These are phyloP conservation scores for Paraplagusia blochii DNA, from an alignment of 2,113 vertebrate species.

Conservation along the genomic window DNA sequence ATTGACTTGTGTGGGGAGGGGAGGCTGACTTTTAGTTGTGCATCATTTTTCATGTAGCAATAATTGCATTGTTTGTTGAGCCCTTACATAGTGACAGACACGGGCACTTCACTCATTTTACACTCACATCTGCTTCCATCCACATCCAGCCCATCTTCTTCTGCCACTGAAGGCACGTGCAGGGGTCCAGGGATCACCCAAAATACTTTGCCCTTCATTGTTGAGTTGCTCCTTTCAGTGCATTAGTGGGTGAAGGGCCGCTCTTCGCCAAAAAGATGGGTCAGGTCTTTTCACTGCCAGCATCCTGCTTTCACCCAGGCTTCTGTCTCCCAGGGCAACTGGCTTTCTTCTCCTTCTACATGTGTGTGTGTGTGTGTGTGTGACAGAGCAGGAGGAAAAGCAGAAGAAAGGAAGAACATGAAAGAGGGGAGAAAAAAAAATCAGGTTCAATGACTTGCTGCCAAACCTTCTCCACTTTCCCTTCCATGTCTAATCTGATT, in stretches of 20 bases:
- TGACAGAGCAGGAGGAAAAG: slow-evolving; percentile 36
- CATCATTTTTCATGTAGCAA: no score
- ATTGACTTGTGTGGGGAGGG: no score
- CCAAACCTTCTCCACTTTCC: slow-evolving; percentile 71
- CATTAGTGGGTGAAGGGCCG: slow-evolving; percentile 64
- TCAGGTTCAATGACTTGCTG: slow-evolving; percentile 54
- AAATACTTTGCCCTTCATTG: slow-evolving; percentile 76
- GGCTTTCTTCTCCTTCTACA: slow-evolving; percentile 60
- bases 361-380: slow-evolving; percentile 30
- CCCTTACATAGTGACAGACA: slow-evolving; percentile 26
- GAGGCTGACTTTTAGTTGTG: no score
- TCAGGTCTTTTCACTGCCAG: slow-evolving; percentile 71
- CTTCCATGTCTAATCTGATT: slow-evolving; percentile 74
- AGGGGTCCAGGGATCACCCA: slow-evolving; percentile 76
- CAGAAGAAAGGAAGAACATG: slow-evolving; percentile 63
- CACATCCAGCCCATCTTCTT: slow-evolving; percentile 25
- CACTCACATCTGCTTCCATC: slow-evolving; percentile 31
- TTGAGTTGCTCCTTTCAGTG: slow-evolving; percentile 68
- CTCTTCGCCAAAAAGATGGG: slow-evolving; percentile 71
- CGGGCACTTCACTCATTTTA: slow-evolving; percentile 15
- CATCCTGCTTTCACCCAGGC: slow-evolving; percentile 74
- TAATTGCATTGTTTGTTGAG: no score
- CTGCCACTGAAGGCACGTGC: slow-evolving; percentile 70
- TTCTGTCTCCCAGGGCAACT: slow-evolving; percentile 76
- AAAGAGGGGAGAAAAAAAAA: slow-evolving; percentile 51